Evolutionary conservation across 2,888 invertebrate genomes (phyloP).

Genomic region (Acleris holmiana): DNA sequence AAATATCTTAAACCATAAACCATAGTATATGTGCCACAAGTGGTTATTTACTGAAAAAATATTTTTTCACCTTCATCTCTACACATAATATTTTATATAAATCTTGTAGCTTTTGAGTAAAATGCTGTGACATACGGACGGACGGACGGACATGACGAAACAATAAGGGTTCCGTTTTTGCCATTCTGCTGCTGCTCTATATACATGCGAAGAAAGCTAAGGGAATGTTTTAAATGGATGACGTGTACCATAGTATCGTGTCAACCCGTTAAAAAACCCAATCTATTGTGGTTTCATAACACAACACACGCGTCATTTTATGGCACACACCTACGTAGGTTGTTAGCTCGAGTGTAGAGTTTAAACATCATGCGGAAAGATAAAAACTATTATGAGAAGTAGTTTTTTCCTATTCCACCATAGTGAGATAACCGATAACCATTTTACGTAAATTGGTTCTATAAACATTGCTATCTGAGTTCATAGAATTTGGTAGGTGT

Average conservation of each 20-base stretch:
- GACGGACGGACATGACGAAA: too few species aligned
- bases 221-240: not conserved
- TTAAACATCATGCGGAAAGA: slow-evolving; percentile 10
- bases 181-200: too few species aligned
- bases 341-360: slow-evolving; percentile 4
- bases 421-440: slow-evolving; percentile 15
- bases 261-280: not conserved
- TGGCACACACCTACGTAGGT: slow-evolving; percentile 8
- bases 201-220: too few species aligned
- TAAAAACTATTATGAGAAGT: slow-evolving; percentile 7
- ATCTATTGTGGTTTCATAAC: slow-evolving; percentile 1
- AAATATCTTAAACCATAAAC: too few species aligned
- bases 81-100: too few species aligned
- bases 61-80: too few species aligned
- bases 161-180: too few species aligned
- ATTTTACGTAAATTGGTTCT: slow-evolving; percentile 44
- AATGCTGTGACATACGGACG: too few species aligned
- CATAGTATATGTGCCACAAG: too few species aligned
- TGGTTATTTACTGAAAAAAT: too few species aligned
- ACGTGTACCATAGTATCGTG: not conserved
- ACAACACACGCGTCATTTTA: slow-evolving; percentile 8
- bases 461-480: slow-evolving; percentile 46
- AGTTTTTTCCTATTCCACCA: slow-evolving; percentile 11
- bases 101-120: too few species aligned
- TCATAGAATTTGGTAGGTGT: slow-evolving; percentile 1